phyloP scores from a whole-genome alignment of 2,113 vertebrate species.

The Calidris pygmaea region DNA sequence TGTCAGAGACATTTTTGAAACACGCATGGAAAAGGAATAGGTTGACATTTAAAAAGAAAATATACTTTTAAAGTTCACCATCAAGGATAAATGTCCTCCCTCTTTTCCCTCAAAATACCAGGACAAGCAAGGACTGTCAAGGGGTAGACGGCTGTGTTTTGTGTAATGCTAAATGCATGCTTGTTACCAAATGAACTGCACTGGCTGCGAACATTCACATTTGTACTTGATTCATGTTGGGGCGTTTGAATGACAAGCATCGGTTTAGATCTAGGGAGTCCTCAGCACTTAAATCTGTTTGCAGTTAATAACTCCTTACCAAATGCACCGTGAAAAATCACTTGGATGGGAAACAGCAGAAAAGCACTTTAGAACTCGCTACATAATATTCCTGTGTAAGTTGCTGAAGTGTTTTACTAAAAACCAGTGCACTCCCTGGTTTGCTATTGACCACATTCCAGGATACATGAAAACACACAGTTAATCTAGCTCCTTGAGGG shows the following conservation, averaged over 20 bases:
- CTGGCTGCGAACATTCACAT: conserved; percentile 53
- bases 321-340: conserved; percentile 47
- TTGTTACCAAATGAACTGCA: conserved; percentile 27
- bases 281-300: conserved; percentile 55
- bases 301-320: conserved; percentile 58
- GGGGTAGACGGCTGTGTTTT: not conserved
- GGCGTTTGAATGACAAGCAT: conserved; percentile 27
- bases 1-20: conserved; percentile 59
- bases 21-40: conserved; percentile 39
- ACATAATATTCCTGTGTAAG: conserved; percentile 37
- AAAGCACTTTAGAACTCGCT: conserved; percentile 40
- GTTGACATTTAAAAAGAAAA: conserved; percentile 57
- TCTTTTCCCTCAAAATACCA: not conserved
- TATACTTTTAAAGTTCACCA: conserved; percentile 45
- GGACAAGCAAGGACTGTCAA: conserved; percentile 28
- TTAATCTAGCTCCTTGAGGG: conserved; percentile 22
- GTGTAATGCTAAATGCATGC: conserved; percentile 42
- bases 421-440: not conserved
- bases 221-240: conserved; percentile 34
- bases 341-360: conserved; percentile 44
- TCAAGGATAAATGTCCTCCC: not conserved
- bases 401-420: conserved; percentile 30
- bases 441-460: conserved; percentile 39
- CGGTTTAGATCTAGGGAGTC: not conserved
- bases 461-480: conserved; percentile 25